Evolutionary conservation across 2,113 vertebrate species (phyloP).

Genomic region (Zosterops pallidus): DNA sequence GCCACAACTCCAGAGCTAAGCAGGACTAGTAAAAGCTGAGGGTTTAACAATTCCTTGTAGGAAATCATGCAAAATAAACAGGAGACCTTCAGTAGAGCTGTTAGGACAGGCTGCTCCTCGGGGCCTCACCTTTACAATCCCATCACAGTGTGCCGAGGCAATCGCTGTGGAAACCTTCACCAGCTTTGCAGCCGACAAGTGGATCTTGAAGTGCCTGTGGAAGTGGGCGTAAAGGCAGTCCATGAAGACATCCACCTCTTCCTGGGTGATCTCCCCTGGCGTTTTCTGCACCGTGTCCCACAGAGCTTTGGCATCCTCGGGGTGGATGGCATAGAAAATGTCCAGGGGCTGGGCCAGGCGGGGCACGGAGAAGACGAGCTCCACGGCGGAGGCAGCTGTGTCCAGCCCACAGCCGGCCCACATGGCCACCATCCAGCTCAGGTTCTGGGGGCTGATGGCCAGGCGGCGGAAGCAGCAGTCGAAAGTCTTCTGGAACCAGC

Average conservation of each 20-base stretch:
- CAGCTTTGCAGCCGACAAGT: constrained; percentile 84
- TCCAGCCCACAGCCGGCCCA: constrained; percentile 84
- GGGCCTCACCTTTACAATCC: constrained; percentile 87
- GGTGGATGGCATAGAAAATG: constrained; percentile 81
- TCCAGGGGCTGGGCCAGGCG: constrained; percentile 74
- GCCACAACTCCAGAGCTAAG: not conserved
- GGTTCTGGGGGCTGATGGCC: constrained; percentile 79
- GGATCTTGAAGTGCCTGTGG: constrained; percentile 88
- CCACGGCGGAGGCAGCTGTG: constrained; percentile 63
- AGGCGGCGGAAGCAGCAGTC: constrained; percentile 87
- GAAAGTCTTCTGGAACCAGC: constrained; percentile 89
- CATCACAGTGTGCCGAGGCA: constrained; percentile 83
- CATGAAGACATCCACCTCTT: constrained; percentile 86
- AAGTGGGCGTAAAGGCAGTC: constrained; percentile 86
- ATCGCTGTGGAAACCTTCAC: constrained; percentile 84
- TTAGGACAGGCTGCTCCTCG: not conserved
- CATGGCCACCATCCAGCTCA: constrained; percentile 89
- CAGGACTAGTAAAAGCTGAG: not conserved
- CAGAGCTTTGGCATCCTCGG: constrained; percentile 85
- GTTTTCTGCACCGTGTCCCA: constrained; percentile 83
- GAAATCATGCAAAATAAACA: not conserved
- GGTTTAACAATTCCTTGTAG: not conserved
- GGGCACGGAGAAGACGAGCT: constrained; percentile 85
- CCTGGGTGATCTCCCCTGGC: constrained; percentile 76
- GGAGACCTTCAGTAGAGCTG: not conserved